A percentile compares a stretch with the other conserved stretches of the same genome.
Conservation (phyloP, 1,140 invertebrate species). For the Anagrus nilaparvatae region DNA sequence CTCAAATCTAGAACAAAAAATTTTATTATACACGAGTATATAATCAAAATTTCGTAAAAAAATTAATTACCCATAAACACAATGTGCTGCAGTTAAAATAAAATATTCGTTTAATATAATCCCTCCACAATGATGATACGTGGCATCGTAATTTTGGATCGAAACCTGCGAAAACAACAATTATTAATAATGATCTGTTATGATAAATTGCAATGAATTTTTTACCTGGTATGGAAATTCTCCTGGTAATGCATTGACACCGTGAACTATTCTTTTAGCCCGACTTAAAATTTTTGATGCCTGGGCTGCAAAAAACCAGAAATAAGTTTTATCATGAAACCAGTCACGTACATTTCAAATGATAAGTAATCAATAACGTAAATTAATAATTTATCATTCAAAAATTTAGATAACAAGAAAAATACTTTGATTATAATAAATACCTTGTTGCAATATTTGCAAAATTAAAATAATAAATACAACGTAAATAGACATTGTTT, state of each 20-base stretch:
- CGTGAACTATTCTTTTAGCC: conserved; percentile 24
- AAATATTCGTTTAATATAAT: conserved; percentile 37
- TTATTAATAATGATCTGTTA: not conserved
- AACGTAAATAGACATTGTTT: too few relatives aligned
- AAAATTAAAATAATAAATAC: too few relatives aligned
- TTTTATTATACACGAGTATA: not conserved
- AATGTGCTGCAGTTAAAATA: conserved; percentile 43
- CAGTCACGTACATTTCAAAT: too few relatives aligned
- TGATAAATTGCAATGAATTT: not conserved
- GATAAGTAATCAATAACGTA: too few relatives aligned
- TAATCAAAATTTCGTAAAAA: too few relatives aligned
- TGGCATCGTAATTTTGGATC: conserved; percentile 7
- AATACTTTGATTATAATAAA: too few relatives aligned
- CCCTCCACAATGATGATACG: conserved; percentile 38
- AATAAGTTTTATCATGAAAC: too few relatives aligned
- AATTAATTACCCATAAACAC: conserved; percentile 27
- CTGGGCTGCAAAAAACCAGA: too few relatives aligned
- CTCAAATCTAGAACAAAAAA: not conserved
- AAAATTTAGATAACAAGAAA: too few relatives aligned
- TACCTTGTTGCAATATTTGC: too few relatives aligned
- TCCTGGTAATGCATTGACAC: conserved; percentile 17
- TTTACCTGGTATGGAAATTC: conserved; percentile 28
- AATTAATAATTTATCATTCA: too few relatives aligned
- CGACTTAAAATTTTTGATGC: too few relatives aligned
- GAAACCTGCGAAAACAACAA: conserved; percentile 16